Conservation (phyloP, 2,113 vertebrate species). For the Chaetodon trifascialis region DNA sequence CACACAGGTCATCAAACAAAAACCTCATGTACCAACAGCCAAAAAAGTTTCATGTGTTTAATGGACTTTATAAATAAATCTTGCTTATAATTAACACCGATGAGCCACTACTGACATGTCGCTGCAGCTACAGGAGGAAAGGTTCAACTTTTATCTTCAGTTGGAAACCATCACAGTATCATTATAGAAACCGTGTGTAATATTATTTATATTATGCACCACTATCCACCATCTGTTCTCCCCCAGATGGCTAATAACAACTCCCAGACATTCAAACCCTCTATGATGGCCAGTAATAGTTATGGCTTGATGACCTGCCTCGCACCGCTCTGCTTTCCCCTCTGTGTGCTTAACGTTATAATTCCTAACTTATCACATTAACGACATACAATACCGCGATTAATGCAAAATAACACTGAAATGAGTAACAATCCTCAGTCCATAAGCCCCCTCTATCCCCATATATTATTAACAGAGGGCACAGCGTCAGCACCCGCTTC, state of each 20-base stretch:
- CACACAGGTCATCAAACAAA: too few species aligned
- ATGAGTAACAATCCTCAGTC: too few species aligned
- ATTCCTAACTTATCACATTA: too few species aligned
- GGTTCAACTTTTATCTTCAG: neutral
- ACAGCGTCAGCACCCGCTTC: neutral
- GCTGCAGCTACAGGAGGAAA: neutral
- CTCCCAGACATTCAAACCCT: neutral
- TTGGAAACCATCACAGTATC: neutral
- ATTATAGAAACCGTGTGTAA: neutral
- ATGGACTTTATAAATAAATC: neutral
- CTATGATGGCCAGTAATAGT: neutral
- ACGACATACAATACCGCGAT: too few species aligned
- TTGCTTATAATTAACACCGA: neutral
- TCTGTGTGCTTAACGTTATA: neutral
- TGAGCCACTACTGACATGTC: neutral
- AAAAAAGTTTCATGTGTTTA: too few species aligned
- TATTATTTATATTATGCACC: neutral
- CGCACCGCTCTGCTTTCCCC: too few species aligned
- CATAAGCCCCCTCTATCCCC: neutral
- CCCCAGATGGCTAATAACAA: slow-evolving; percentile 2
- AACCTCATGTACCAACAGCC: too few species aligned
- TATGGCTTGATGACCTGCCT: neutral
- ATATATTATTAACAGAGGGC: neutral
- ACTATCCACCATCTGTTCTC: neutral
- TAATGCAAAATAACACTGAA: too few species aligned